phyloP scores from a whole-genome alignment of 2,113 vertebrate species.

The Trematomus loennbergii region DNA sequence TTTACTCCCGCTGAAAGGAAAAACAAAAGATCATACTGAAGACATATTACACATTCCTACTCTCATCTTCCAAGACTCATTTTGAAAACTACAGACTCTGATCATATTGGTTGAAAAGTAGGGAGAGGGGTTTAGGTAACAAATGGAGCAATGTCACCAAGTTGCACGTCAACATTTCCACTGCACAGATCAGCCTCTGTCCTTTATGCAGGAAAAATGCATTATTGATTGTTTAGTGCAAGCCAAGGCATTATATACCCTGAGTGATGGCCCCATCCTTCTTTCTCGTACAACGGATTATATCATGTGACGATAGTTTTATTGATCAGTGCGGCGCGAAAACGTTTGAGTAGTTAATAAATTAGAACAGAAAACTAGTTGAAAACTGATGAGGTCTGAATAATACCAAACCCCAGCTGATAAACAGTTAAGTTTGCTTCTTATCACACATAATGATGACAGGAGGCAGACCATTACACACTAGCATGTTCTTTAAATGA shows the following conservation, averaged over 20 bases:
- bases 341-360: background rate
- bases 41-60: constrained; percentile 33
- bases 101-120: constrained; percentile 1
- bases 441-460: constrained; percentile 23
- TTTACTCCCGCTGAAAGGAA: constrained; percentile 33
- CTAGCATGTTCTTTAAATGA: constrained; percentile 55
- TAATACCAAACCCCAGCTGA: background rate
- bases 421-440: background rate
- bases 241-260: background rate
- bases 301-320: background rate
- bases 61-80: constrained; percentile 4
- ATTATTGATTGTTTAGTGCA: constrained; percentile 38
- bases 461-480: constrained; percentile 37
- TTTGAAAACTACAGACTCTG: constrained; percentile 7
- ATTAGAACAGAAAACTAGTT: background rate
- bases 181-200: constrained; percentile 21
- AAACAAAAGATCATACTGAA: constrained; percentile 39
- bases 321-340: background rate
- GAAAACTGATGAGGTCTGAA: background rate
- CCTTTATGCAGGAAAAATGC: constrained; percentile 22
- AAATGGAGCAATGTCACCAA: constrained; percentile 25
- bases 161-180: constrained; percentile 45
- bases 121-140: background rate
- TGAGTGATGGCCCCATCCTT: background rate
- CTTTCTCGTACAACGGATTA: constrained; percentile 7